Percentiles rank a stretch among this genome's conserved stretches.
phyloP scores from a whole-genome alignment of 1,140 invertebrate species.

The Ephestia elutella region DNA sequence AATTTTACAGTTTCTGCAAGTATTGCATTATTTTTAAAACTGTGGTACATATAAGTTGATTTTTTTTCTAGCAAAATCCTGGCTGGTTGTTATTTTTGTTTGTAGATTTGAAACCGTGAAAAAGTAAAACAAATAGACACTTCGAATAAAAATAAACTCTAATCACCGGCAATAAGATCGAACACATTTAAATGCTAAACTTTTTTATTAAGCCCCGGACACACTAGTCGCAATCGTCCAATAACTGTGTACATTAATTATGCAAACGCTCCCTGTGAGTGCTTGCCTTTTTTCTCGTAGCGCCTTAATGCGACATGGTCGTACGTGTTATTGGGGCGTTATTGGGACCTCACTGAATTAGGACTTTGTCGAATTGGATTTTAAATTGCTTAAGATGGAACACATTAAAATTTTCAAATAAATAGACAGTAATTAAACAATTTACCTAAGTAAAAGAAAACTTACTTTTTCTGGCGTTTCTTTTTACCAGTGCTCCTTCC shows the following conservation, averaged over 20 bases:
- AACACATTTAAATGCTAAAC: slow-evolving; percentile 4
- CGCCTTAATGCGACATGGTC: slow-evolving; percentile 40
- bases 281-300: slow-evolving; percentile 27
- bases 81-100: too few species aligned
- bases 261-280: slow-evolving; percentile 39
- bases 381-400: not conserved
- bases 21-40: too few species aligned
- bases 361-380: slow-evolving; percentile 11
- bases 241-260: slow-evolving; percentile 49
- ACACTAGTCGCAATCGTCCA: slow-evolving; percentile 32
- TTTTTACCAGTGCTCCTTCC: too few species aligned
- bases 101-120: not conserved
- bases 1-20: too few species aligned
- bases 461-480: too few species aligned
- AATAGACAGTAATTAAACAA: not conserved
- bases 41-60: too few species aligned
- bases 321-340: slow-evolving; percentile 34
- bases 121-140: not conserved
- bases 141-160: not conserved
- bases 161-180: not conserved
- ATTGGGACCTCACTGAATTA: slow-evolving; percentile 8
- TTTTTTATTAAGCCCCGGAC: slow-evolving; percentile 11
- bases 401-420: not conserved
- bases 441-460: not conserved
- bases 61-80: too few species aligned